Evolutionary conservation across 2,888 invertebrate species (phyloP).

Genomic region (Agonopterix arenella): DNA sequence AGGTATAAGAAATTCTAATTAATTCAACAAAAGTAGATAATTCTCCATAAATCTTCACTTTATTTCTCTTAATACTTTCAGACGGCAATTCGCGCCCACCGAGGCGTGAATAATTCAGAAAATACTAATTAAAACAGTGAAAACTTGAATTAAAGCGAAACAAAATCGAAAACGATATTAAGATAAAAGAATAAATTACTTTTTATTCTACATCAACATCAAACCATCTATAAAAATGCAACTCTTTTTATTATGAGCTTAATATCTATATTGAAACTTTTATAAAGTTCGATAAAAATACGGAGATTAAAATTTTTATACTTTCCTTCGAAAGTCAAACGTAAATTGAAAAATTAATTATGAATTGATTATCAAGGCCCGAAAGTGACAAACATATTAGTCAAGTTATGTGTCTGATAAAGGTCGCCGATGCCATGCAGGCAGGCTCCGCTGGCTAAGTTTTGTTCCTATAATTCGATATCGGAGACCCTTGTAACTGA

Average conservation of each 20-base stretch:
- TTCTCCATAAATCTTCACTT: too few species aligned
- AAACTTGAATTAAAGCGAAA: too few species aligned
- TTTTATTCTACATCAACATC: background rate
- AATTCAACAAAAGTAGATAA: too few species aligned
- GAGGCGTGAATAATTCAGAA: too few species aligned
- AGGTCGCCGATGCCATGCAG: conserved; percentile 20
- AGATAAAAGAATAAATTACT: too few species aligned
- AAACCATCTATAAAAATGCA: conserved; percentile 4
- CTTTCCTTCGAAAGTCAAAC: conserved; percentile 17
- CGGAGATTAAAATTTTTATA: conserved; percentile 17
- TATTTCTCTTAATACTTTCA: too few species aligned
- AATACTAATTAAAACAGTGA: too few species aligned
- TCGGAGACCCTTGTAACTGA: conserved; percentile 47
- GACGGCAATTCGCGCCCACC: too few species aligned
- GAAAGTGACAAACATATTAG: conserved; percentile 35
- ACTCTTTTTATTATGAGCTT: conserved; percentile 16
- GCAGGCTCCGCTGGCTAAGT: conserved; percentile 27
- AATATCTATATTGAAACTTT: conserved; percentile 15
- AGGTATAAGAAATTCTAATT: too few species aligned
- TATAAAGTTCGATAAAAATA: conserved; percentile 15
- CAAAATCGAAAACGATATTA: too few species aligned
- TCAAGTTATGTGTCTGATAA: conserved; percentile 30
- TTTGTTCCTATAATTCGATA: conserved; percentile 45
- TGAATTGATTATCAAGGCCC: conserved; percentile 29
- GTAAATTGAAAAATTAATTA: conserved; percentile 24